Evolutionary conservation across 2,797 vertebrate genomes (phyloP).

Genomic region (Enteromius trimaculatus): DNA sequence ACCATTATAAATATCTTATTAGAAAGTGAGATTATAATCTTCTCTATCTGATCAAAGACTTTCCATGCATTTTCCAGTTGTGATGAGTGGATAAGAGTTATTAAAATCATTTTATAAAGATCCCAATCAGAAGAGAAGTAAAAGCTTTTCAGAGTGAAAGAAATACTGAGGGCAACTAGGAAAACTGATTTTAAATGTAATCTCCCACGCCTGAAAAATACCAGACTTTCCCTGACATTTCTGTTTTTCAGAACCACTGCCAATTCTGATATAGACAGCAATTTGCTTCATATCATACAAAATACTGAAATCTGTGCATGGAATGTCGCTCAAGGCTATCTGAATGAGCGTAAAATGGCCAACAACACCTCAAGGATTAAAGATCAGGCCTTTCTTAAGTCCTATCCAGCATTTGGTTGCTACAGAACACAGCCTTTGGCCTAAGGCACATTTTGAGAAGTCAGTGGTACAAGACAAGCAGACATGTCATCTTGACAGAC

Average conservation of each 20-base stretch:
- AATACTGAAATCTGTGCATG: background rate
- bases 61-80: background rate
- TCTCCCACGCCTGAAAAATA: background rate
- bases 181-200: background rate
- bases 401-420: constrained; percentile 4
- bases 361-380: constrained; percentile 42
- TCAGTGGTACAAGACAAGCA: background rate
- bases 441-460: constrained; percentile 12
- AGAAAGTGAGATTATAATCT: background rate
- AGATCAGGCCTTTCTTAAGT: constrained; percentile 30
- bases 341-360: constrained; percentile 21
- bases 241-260: background rate
- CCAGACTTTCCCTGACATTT: background rate
- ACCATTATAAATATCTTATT: too few species aligned
- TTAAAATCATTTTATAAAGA: background rate
- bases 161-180: background rate
- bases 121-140: background rate
- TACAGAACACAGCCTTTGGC: constrained; percentile 18
- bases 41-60: background rate
- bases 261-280: background rate
- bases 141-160: background rate
- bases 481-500: background rate
- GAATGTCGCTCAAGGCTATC: background rate
- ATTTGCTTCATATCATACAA: background rate
- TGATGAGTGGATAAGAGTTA: background rate